These are phyloP conservation scores for Euzophera pinguis DNA, from an alignment of 2,888 invertebrate genomes.

Conservation along the genomic window DNA sequence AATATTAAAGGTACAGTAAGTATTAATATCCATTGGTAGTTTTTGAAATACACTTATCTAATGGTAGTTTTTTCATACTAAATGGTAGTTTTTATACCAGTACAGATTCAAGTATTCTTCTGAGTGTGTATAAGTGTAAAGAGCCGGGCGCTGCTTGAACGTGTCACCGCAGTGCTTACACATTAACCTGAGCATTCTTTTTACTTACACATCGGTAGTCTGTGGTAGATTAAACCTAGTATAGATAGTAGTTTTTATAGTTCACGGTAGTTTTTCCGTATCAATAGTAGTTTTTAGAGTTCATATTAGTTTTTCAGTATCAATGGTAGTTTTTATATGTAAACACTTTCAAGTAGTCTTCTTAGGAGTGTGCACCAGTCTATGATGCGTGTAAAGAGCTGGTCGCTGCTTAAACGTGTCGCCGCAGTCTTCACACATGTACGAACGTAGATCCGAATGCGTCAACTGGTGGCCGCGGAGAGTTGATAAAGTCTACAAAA, in stretches of 20 bases:
- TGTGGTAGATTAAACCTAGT: too few relatives aligned
- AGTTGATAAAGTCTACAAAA: conserved; percentile 37
- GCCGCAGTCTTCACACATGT: conserved; percentile 56
- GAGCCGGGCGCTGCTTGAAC: conserved; percentile 49
- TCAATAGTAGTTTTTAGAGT: too few relatives aligned
- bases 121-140: conserved; percentile 42
- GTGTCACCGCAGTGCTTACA: conserved; percentile 55
- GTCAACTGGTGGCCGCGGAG: conserved; percentile 43
- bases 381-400: conserved; percentile 48
- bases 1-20: too few relatives aligned
- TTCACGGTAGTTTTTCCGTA: too few relatives aligned
- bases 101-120: background rate
- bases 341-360: background rate
- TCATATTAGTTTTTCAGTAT: too few relatives aligned
- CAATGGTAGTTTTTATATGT: too few relatives aligned
- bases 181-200: conserved; percentile 45
- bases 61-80: too few relatives aligned
- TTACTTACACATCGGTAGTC: too few relatives aligned
- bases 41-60: too few relatives aligned
- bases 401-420: conserved; percentile 54
- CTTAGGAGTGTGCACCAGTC: conserved; percentile 33
- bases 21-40: too few relatives aligned
- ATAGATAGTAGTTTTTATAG: too few relatives aligned
- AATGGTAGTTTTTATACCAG: too few relatives aligned
- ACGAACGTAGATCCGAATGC: conserved; percentile 43